Evolutionary conservation across 2,797 vertebrate species (phyloP).

Genomic region (Meriones psammophilus): DNA sequence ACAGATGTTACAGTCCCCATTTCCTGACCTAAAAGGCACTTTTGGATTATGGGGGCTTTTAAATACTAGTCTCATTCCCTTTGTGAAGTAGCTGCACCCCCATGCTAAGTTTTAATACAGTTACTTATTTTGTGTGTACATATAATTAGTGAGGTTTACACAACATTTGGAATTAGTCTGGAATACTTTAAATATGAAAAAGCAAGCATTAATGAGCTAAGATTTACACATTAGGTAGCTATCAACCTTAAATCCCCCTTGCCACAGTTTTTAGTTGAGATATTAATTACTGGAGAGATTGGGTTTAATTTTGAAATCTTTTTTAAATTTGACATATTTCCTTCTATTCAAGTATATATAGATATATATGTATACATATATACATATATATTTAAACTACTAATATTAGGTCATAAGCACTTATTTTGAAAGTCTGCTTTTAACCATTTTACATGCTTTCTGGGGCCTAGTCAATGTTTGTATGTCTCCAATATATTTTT

Average conservation of each 20-base stretch:
- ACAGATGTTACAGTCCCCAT: slow-evolving; percentile 84
- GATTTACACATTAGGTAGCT: slow-evolving; percentile 11
- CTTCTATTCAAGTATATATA: background rate
- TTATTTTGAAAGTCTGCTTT: slow-evolving; percentile 14
- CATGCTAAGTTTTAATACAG: slow-evolving; percentile 71
- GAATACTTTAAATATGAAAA: slow-evolving; percentile 70
- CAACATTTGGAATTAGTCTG: slow-evolving; percentile 81
- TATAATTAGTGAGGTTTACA: slow-evolving; percentile 78
- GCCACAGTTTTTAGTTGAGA: slow-evolving; percentile 45
- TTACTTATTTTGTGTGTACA: slow-evolving; percentile 55
- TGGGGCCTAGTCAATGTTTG: background rate
- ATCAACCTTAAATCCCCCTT: slow-evolving; percentile 55
- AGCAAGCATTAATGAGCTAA: slow-evolving; percentile 68
- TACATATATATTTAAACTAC: background rate
- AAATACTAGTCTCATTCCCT: slow-evolving; percentile 79
- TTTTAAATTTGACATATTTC: slow-evolving; percentile 4
- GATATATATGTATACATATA: background rate
- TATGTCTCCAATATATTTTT: background rate
- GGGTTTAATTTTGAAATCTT: slow-evolving; percentile 36
- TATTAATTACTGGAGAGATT: slow-evolving; percentile 58
- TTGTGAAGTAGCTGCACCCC: slow-evolving; percentile 71
- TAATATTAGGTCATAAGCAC: background rate
- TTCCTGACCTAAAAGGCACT: slow-evolving; percentile 83
- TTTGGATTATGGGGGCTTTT: slow-evolving; percentile 81
- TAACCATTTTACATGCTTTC: background rate